These are phyloP conservation scores for Thomomys bottae DNA, from an alignment of 2,113 vertebrate species.

Conservation along the genomic window DNA sequence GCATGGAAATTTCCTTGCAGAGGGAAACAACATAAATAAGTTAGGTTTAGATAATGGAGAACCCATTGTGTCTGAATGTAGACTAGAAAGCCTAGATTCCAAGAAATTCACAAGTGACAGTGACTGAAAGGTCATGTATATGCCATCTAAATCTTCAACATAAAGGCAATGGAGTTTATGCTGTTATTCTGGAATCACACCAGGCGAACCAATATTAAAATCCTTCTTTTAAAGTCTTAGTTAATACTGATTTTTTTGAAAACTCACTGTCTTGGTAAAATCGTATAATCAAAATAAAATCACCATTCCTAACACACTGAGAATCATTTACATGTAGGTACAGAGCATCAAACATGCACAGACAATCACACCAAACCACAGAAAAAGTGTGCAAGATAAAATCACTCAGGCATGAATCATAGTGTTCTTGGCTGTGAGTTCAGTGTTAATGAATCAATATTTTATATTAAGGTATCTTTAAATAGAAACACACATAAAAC, in stretches of 20 bases:
- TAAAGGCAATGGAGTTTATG: not conserved
- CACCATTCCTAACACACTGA: not conserved
- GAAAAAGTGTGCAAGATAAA: not conserved
- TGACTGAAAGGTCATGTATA: not conserved
- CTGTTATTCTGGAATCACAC: not conserved
- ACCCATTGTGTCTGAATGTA: not conserved
- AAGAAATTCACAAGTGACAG: slow-evolving; percentile 7
- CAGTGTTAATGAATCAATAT: not conserved
- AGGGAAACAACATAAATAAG: not conserved
- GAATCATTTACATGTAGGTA: not conserved
- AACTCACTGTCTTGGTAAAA: not conserved
- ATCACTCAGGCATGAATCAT: not conserved
- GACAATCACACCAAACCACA: not conserved
- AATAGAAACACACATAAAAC: slow-evolving; percentile 6
- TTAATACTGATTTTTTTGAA: not conserved
- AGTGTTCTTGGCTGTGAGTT: not conserved
- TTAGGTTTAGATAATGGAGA: not conserved
- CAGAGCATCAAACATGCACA: not conserved
- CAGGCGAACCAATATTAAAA: not conserved
- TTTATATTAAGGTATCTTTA: not conserved
- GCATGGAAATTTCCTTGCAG: not conserved
- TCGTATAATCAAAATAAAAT: not conserved
- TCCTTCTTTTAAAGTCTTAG: too few species aligned
- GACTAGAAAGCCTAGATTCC: not conserved
- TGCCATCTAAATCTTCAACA: not conserved